Conservation (phyloP, 2,113 vertebrate genomes). For the Sminthopsis crassicaudata region DNA sequence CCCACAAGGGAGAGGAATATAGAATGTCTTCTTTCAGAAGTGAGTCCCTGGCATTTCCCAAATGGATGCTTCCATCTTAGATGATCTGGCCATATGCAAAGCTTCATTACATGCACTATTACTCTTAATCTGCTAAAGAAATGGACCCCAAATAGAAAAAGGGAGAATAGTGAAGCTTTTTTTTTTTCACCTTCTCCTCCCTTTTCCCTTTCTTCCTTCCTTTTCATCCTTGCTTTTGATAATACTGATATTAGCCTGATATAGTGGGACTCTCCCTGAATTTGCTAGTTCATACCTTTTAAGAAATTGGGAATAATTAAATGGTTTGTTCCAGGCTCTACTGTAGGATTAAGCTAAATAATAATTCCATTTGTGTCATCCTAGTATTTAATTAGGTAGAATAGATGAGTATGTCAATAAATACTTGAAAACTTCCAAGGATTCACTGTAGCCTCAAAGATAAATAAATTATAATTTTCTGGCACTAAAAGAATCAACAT, state of each 20-base stretch:
- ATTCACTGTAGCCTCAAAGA: neutral
- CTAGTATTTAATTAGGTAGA: neutral
- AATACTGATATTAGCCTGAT: neutral
- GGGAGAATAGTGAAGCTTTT: neutral
- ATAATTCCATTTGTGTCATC: neutral
- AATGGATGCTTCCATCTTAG: neutral
- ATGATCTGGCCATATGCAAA: neutral
- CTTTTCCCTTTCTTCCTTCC: neutral
- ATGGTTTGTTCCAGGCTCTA: neutral
- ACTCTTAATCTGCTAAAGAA: neutral
- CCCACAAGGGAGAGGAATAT: neutral
- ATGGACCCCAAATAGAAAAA: neutral
- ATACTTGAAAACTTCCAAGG: neutral
- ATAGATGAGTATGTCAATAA: neutral
- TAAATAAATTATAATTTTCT: neutral
- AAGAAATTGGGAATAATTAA: neutral
- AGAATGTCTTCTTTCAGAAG: neutral
- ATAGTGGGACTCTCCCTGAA: neutral
- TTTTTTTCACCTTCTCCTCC: neutral
- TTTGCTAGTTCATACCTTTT: neutral
- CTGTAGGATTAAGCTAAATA: neutral
- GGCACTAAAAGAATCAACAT: neutral
- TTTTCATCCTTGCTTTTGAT: neutral
- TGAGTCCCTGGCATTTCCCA: neutral
- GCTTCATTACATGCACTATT: neutral